Evolutionary conservation across 2,113 vertebrate species (phyloP).

Genomic region (Syrmaticus mikado): DNA sequence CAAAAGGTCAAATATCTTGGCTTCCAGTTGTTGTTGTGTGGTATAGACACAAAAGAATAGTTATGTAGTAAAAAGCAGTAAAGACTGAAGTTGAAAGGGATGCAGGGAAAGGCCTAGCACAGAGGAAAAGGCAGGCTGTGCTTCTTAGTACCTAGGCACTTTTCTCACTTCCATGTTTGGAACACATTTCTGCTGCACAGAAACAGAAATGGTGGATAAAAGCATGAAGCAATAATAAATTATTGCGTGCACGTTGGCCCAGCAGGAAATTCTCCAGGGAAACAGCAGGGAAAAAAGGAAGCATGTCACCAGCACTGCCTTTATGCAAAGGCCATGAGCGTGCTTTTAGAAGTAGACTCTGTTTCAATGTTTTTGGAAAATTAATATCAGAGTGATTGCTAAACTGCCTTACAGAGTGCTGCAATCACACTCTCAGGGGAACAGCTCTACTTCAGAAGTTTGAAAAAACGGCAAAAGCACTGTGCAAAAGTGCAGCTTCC

Average conservation of each 20-base stretch:
- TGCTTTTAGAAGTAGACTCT: constrained; percentile 13
- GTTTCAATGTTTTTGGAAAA: neutral
- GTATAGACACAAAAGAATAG: neutral
- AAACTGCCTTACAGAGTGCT: neutral
- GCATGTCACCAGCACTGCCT: neutral
- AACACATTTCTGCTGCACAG: neutral
- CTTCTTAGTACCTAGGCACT: neutral
- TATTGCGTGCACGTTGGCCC: neutral
- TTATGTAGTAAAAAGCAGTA: neutral
- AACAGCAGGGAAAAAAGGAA: constrained; percentile 33
- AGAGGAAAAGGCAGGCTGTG: neutral
- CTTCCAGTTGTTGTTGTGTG: constrained; percentile 37
- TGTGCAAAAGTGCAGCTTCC: neutral
- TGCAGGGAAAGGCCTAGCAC: neutral
- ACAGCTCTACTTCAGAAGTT: neutral
- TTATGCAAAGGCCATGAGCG: neutral
- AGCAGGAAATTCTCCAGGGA: constrained; percentile 48
- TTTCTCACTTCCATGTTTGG: constrained; percentile 23
- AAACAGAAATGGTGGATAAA: constrained; percentile 5
- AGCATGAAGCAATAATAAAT: constrained; percentile 34
- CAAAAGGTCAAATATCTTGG: constrained; percentile 56
- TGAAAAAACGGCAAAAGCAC: neutral
- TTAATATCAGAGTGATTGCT: neutral
- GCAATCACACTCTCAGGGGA: neutral
- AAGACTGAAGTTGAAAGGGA: neutral